Base-by-base conservation (phyloP, 2,888 invertebrate species). In the Heteromurus nitidus region DNA sequence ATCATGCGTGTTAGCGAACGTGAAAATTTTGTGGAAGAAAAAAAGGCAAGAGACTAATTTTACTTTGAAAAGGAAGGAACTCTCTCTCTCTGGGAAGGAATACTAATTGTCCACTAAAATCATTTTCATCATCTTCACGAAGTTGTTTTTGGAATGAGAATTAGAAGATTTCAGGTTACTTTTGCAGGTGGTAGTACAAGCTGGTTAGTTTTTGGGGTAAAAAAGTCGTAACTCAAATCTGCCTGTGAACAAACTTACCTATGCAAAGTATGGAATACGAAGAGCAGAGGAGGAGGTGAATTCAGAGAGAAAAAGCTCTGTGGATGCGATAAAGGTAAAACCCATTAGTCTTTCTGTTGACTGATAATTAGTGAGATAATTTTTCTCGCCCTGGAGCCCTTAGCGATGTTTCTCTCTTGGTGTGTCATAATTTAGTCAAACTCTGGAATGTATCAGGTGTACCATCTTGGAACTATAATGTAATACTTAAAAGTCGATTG, bases 261-360 rank as follows among this genome's bases (percentile, higher is more conserved):
- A n/a, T n/a, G n/a, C n/a, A n/a, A n/a, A n/a, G n/a, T n/a, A n/a
- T n/a, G n/a, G n/a, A n/a, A n/a, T n/a, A n/a, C n/a, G n/a, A n/a
- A n/a, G n/a, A n/a, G 22, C 22, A 67, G 7, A 20, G 26, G 26
- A 55, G 20, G 20, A 55, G 26, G 26, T 28, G 69, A n/a, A 31
- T 42, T 22, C 26, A 16, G 47, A 47, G 11, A 74, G 42, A 62
- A 77, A 77, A 77, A 69, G 69, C 69, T 77, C 42, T 26, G 60
- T 65, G 82, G 70, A 42, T 65, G 53, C 83, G 82, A 83, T 84
- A 84, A 83, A 81, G 81, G 82, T 75, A 82, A 84, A 82, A 83
- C 82, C 80, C 83, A 83, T 85, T 85, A 85, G 82, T 85, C 83
- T 82, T 82, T 80, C 80, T 82, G 82, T 81, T 79, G 81, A 75